phyloP scores from a whole-genome alignment of 2,888 invertebrate species.

The Gibbula magus region DNA sequence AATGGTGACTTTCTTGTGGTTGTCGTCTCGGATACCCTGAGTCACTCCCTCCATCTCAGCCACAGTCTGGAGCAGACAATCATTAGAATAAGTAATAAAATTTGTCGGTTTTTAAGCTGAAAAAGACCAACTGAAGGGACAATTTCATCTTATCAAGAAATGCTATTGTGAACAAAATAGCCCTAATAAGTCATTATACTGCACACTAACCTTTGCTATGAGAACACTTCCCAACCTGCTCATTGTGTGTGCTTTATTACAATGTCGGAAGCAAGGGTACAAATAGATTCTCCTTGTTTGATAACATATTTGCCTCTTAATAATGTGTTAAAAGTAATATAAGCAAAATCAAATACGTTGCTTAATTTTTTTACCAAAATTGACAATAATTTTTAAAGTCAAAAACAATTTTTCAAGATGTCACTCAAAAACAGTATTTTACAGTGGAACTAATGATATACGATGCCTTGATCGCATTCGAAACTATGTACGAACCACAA shows the following conservation, averaged over 20 bases:
- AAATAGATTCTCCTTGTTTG: too few species aligned
- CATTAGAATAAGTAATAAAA: not conserved
- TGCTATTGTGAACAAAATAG: too few species aligned
- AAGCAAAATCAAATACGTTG: too few species aligned
- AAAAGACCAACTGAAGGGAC: not conserved
- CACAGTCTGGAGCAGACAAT: constrained; percentile 63
- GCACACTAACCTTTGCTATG: too few species aligned
- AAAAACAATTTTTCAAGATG: not conserved
- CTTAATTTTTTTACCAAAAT: too few species aligned
- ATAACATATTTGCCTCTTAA: too few species aligned
- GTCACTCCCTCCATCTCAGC: constrained; percentile 74
- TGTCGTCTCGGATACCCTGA: constrained; percentile 67
- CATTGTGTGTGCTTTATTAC: too few species aligned
- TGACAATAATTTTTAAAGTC: too few species aligned
- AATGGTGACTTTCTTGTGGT: constrained; percentile 55
- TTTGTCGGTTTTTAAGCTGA: not conserved
- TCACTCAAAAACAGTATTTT: not conserved
- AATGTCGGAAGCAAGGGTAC: too few species aligned
- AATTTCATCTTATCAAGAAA: not conserved
- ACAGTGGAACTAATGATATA: not conserved
- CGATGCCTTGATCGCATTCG: not conserved
- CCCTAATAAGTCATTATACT: too few species aligned
- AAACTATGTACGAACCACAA: not conserved
- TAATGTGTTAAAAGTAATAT: too few species aligned
- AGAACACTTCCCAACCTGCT: too few species aligned